These are phyloP conservation scores for Mola mola DNA, from an alignment of 2,113 vertebrate genomes.

Conservation along the genomic window DNA sequence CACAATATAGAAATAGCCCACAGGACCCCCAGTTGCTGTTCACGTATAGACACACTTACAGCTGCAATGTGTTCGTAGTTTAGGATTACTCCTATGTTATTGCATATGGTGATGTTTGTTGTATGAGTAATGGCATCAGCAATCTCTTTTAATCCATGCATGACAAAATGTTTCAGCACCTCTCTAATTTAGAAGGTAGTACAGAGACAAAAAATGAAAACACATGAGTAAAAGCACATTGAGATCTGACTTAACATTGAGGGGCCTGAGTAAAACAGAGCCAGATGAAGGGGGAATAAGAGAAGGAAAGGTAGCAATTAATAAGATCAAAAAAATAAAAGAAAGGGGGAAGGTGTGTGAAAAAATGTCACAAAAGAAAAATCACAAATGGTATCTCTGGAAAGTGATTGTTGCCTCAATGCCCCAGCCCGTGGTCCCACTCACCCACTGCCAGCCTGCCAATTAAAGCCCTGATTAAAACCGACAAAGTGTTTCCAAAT, in stretches of 20 bases:
- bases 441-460: slow-evolving; percentile 78
- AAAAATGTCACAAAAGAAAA: slow-evolving; percentile 4
- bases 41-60: slow-evolving; percentile 19
- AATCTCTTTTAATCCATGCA: slow-evolving; percentile 48
- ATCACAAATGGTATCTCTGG: slow-evolving; percentile 33
- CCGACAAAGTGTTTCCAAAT: slow-evolving; percentile 85
- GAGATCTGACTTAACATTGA: slow-evolving; percentile 33
- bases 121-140: slow-evolving; percentile 58
- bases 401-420: slow-evolving; percentile 70
- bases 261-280: no score
- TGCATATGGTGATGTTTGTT: slow-evolving; percentile 28
- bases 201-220: slow-evolving; percentile 22
- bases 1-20: slow-evolving; percentile 26
- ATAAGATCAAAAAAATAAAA: background rate
- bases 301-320: background rate
- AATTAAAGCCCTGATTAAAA: slow-evolving; percentile 86
- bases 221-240: no score
- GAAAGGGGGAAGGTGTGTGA: background rate
- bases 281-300: background rate
- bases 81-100: slow-evolving; percentile 22
- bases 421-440: slow-evolving; percentile 67
- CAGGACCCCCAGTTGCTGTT: slow-evolving; percentile 2
- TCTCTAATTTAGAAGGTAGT: slow-evolving; percentile 46
- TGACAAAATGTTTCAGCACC: slow-evolving; percentile 30
- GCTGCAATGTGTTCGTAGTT: slow-evolving; percentile 23